Evolutionary conservation across 2,113 vertebrate species (phyloP).

Genomic region (Trichechus manatus): DNA sequence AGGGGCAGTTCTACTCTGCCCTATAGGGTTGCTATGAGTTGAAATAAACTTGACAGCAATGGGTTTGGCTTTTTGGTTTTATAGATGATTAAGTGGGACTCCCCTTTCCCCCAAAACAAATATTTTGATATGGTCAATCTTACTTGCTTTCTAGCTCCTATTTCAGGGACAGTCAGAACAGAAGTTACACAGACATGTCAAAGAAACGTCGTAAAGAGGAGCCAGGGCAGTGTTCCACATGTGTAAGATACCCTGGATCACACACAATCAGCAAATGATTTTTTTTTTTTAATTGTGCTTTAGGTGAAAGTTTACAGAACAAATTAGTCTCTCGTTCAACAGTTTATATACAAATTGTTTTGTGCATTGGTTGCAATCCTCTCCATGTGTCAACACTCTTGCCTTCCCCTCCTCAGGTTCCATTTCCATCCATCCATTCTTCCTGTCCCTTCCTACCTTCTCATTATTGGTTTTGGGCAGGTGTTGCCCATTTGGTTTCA

Average conservation of each 20-base stretch:
- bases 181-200: conserved; percentile 35
- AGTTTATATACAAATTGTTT: too few species aligned
- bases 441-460: too few species aligned
- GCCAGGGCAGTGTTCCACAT: not conserved
- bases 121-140: not conserved
- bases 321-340: too few species aligned
- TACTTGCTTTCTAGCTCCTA: not conserved
- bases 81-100: not conserved
- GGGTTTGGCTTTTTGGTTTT: not conserved
- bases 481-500: too few species aligned
- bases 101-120: conserved; percentile 9
- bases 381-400: too few species aligned
- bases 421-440: too few species aligned
- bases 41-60: not conserved
- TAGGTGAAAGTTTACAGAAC: too few species aligned
- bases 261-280: conserved; percentile 57
- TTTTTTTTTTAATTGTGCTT: conserved; percentile 51
- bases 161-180: conserved; percentile 18
- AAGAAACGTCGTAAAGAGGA: conserved; percentile 20
- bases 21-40: not conserved
- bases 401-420: too few species aligned
- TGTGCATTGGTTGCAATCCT: too few species aligned
- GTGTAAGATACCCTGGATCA: conserved; percentile 40
- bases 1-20: not conserved
- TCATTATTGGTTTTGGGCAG: too few species aligned